Conservation (phyloP, 2,797 vertebrate species). For the Ambastaia sidthimunki region DNA sequence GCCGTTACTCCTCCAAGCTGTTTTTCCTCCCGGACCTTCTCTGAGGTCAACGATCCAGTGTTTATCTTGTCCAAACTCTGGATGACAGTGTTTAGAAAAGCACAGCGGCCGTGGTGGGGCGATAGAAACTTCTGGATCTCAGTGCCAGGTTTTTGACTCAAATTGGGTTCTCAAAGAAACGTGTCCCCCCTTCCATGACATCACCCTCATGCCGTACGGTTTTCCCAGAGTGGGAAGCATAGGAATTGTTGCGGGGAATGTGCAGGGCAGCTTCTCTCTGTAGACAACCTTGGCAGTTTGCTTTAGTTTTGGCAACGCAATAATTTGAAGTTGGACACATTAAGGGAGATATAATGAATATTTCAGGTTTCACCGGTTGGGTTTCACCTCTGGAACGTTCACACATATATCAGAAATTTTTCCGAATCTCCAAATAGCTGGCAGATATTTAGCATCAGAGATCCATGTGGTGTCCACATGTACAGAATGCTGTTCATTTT, state of each 20-base stretch:
- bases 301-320: background rate
- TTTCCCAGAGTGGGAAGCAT: background rate
- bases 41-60: conserved; percentile 34
- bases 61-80: conserved; percentile 47
- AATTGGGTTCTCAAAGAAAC: conserved; percentile 22
- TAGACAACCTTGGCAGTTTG: conserved; percentile 29
- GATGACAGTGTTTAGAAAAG: conserved; percentile 42
- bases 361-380: conserved; percentile 27
- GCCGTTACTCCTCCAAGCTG: background rate
- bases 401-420: conserved; percentile 34
- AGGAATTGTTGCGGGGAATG: background rate
- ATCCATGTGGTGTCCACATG: conserved; percentile 52
- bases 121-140: conserved; percentile 32
- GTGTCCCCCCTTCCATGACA: background rate
- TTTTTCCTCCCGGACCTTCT: conserved; percentile 37
- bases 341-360: conserved; percentile 45
- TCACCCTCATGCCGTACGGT: background rate
- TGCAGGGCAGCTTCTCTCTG: conserved; percentile 1
- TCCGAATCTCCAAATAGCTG: conserved; percentile 22
- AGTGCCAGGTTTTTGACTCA: conserved; percentile 2
- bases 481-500: conserved; percentile 27
- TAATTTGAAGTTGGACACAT: conserved; percentile 29
- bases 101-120: background rate
- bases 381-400: conserved; percentile 32
- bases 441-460: conserved; percentile 11